A percentile compares a stretch with the other conserved stretches of the same genome.
These are phyloP conservation scores for Calyptomena viridis DNA, from an alignment of 2,113 vertebrate species.

Conservation along the genomic window DNA sequence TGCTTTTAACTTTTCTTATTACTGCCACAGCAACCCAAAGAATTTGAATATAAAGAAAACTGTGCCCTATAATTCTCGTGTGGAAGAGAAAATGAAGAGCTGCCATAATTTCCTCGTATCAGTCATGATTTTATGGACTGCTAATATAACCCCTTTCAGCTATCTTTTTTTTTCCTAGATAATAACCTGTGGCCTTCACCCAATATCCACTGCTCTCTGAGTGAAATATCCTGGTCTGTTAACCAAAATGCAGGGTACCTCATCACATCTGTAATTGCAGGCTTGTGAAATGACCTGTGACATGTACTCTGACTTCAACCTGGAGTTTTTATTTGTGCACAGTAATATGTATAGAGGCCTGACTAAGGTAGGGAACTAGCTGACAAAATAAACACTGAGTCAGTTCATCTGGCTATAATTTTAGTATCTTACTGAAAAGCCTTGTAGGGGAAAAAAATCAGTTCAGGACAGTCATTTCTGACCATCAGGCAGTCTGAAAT, in stretches of 20 bases:
- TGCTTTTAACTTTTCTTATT: not conserved
- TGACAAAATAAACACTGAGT: not conserved
- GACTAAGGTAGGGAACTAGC: not conserved
- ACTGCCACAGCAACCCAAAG: not conserved
- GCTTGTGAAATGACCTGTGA: not conserved
- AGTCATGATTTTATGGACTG: not conserved
- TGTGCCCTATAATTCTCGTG: not conserved
- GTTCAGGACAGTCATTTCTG: not conserved
- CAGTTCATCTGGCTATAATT: not conserved
- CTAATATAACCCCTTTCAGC: not conserved
- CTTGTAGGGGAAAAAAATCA: fast-evolving
- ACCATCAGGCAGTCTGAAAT: not conserved
- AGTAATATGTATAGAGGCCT: not conserved
- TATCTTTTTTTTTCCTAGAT: not conserved
- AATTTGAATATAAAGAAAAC: not conserved
- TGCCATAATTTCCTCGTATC: not conserved
- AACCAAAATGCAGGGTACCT: not conserved
- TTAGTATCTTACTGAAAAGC: not conserved
- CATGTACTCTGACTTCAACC: not conserved
- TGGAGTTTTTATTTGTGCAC: not conserved
- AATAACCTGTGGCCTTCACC: not conserved
- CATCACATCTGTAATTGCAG: not conserved
- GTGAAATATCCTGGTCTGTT: not conserved
- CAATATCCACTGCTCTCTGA: not conserved
- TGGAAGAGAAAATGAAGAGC: not conserved